These are phyloP conservation scores for Lepus townsendii DNA, from an alignment of 2,797 vertebrate genomes.

Conservation along the genomic window DNA sequence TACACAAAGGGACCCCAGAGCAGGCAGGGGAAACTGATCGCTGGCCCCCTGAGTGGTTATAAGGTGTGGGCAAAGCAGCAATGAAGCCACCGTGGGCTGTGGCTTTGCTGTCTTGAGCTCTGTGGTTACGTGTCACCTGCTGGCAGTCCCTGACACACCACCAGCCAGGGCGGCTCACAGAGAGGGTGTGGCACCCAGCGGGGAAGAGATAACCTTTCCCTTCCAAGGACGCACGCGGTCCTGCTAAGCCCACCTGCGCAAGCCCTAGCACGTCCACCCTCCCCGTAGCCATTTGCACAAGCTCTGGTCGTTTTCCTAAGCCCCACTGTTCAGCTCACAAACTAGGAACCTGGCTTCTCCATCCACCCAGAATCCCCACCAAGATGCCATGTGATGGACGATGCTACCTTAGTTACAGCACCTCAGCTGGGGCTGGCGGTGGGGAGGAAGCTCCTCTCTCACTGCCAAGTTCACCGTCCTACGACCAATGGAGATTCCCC, in stretches of 20 bases:
- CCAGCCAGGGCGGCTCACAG: not conserved
- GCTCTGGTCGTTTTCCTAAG: not conserved
- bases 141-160: not conserved
- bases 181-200: not conserved
- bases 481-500: not conserved
- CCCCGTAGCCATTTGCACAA: accelerated
- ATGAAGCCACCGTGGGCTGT: not conserved
- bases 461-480: not conserved
- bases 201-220: not conserved
- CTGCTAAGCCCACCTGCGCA: not conserved
- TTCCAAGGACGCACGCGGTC: no score
- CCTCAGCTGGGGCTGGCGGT: not conserved
- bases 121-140: no score
- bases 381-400: not conserved
- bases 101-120: not conserved
- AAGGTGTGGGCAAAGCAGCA: not conserved
- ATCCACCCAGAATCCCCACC: not conserved
- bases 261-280: not conserved
- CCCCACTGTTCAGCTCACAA: not conserved
- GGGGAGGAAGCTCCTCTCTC: not conserved
- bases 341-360: not conserved
- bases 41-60: not conserved
- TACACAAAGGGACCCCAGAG: not conserved
- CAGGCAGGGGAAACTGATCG: not conserved
- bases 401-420: not conserved